These are phyloP conservation scores for Ceratothoa steindachneri DNA, from an alignment of 2,888 invertebrate genomes.

Conservation along the genomic window DNA sequence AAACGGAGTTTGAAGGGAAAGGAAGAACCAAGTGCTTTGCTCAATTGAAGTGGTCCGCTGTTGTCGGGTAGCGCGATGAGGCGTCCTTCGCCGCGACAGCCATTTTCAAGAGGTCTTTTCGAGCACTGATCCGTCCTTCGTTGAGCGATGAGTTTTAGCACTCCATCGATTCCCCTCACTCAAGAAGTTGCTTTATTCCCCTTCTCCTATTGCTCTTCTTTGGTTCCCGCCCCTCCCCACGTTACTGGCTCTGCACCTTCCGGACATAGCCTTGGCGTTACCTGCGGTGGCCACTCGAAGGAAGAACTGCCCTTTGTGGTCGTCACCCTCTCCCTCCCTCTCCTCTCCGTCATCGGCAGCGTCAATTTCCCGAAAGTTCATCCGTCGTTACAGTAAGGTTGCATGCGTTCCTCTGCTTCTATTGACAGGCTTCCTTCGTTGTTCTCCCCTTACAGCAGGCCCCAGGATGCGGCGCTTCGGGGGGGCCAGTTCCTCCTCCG, in stretches of 20 bases:
- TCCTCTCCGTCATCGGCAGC: not conserved
- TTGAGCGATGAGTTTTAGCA: not conserved
- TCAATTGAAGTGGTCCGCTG: not conserved
- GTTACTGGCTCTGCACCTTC: no score
- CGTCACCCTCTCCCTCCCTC: not conserved
- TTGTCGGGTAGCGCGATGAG: no score
- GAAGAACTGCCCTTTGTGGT: not conserved
- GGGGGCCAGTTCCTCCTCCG: constrained; percentile 1
- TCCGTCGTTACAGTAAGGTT: constrained; percentile 13
- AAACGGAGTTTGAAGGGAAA: no score
- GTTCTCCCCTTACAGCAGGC: constrained; percentile 7
- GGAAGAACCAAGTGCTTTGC: not conserved
- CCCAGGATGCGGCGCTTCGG: constrained; percentile 10
- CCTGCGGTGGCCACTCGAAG: no score
- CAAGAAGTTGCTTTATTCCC: not conserved
- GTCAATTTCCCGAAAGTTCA: not conserved
- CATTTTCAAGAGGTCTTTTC: not conserved
- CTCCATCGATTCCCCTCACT: not conserved
- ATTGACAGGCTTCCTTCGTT: not conserved
- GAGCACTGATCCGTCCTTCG: not conserved
- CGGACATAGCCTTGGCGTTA: no score
- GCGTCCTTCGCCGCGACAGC: no score
- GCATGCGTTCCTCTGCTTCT: not conserved
- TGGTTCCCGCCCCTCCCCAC: no score
- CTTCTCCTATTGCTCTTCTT: not conserved